These are phyloP conservation scores for Chaitophorus viminalis DNA, from an alignment of 2,888 invertebrate species.

Conservation along the genomic window DNA sequence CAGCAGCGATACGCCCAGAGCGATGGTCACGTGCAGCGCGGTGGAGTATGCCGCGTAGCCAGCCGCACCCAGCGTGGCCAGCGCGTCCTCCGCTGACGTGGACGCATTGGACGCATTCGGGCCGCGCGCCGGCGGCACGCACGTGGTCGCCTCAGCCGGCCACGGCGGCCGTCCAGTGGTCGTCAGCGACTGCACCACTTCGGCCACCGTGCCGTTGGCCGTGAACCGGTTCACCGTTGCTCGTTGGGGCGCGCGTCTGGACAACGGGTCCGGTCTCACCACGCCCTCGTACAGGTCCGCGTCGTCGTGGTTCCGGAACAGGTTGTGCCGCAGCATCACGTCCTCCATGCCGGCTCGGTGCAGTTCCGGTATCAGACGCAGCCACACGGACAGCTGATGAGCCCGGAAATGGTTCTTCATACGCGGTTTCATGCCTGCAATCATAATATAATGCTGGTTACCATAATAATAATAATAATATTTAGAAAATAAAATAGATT, in stretches of 20 bases:
- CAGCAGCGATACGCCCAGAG: constrained; percentile 82
- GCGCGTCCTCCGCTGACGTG: constrained; percentile 49
- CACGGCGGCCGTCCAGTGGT: constrained; percentile 68
- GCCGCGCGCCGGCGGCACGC: constrained; percentile 49
- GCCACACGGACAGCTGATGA: constrained; percentile 94
- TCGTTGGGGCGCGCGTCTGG: constrained; percentile 68
- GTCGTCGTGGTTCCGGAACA: constrained; percentile 89
- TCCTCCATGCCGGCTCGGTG: constrained; percentile 87
- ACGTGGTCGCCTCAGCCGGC: constrained; percentile 66
- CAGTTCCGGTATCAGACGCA: constrained; percentile 90
- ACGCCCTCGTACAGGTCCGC: constrained; percentile 89
- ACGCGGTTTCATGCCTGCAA: constrained; percentile 86
- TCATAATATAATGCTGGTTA: neutral
- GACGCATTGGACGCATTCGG: constrained; percentile 20
- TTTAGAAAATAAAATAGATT: no score
- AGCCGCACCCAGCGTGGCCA: constrained; percentile 58
- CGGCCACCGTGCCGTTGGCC: constrained; percentile 65
- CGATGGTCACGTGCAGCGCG: constrained; percentile 81
- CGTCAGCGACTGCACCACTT: constrained; percentile 70
- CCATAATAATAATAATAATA: no score
- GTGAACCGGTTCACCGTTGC: constrained; percentile 44
- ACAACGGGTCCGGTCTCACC: constrained; percentile 85
- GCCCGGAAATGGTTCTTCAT: constrained; percentile 94
- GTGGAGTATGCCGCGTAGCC: constrained; percentile 72
- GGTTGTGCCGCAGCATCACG: constrained; percentile 85